Evolutionary conservation across 2,797 vertebrate genomes (phyloP).

Genomic region (Cuniculus paca): DNA sequence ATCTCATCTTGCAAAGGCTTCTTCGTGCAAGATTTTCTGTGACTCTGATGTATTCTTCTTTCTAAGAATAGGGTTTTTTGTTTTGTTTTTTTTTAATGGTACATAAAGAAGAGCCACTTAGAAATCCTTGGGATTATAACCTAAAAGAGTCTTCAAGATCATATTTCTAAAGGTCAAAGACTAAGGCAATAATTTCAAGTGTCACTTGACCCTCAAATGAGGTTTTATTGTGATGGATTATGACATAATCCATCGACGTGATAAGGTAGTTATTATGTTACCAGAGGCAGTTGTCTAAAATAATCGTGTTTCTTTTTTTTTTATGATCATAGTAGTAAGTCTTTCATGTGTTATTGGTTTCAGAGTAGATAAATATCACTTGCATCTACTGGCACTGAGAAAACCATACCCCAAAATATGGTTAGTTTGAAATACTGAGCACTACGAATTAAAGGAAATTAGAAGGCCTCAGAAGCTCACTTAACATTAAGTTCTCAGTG

Average conservation of each 20-base stretch:
- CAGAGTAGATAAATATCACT: constrained; percentile 35
- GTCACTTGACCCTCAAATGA: background rate
- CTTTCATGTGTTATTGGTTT: constrained; percentile 59
- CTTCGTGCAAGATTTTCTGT: background rate
- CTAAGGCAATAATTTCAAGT: background rate
- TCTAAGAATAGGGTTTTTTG: background rate
- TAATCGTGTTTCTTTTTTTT: constrained; percentile 23
- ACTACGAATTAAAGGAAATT: background rate
- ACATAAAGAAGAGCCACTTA: background rate
- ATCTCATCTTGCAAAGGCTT: constrained; percentile 25
- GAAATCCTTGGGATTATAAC: constrained; percentile 49
- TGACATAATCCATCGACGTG: constrained; percentile 3
- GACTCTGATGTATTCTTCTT: background rate
- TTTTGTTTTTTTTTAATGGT: constrained; percentile 48
- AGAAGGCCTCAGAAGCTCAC: background rate
- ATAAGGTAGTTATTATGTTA: constrained; percentile 67
- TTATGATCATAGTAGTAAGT: background rate
- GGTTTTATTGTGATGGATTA: background rate
- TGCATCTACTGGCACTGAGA: background rate
- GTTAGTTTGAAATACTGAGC: background rate
- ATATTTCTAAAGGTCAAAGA: constrained; percentile 64
- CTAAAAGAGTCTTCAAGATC: constrained; percentile 43
- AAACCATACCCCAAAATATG: background rate
- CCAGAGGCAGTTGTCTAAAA: background rate
- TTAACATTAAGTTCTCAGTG: background rate